Percentiles rank a stretch among this genome's conserved stretches.
Evolutionary conservation across 2,113 vertebrate genomes (phyloP).

Genomic region (Rhinoderma darwinii): DNA sequence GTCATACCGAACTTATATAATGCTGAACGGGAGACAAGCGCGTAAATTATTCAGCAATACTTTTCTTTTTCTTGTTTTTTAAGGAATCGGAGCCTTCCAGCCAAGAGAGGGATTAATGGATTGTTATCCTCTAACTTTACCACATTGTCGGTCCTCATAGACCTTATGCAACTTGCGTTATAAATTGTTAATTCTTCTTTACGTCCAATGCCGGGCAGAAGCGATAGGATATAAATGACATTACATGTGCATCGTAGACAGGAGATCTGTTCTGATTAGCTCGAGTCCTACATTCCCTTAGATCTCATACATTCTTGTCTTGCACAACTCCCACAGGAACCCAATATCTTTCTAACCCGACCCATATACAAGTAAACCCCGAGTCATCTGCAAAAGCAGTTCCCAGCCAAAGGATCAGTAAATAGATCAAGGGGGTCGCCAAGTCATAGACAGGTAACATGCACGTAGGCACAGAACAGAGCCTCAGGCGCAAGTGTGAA

Average conservation of each 20-base stretch:
- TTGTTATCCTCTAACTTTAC: slow-evolving; percentile 21
- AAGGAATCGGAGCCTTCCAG: background rate
- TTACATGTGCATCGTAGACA: too few relatives aligned
- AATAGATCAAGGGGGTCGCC: too few relatives aligned
- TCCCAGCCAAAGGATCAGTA: too few relatives aligned
- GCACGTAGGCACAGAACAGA: too few relatives aligned
- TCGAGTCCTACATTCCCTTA: background rate
- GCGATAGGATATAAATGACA: background rate
- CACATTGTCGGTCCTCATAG: background rate
- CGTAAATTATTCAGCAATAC: slow-evolving; percentile 18
- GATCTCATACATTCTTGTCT: too few relatives aligned
- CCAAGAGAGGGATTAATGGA: slow-evolving; percentile 29
- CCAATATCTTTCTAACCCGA: too few relatives aligned
- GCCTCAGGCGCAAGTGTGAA: too few relatives aligned
- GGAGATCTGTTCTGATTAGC: background rate
- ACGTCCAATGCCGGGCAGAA: background rate
- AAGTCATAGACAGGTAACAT: too few relatives aligned
- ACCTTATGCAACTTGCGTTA: background rate
- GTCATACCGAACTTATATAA: background rate
- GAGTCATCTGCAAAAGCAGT: too few relatives aligned
- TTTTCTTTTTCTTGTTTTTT: background rate
- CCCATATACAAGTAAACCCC: too few relatives aligned
- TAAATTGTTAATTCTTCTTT: slow-evolving; percentile 34
- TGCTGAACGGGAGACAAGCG: background rate
- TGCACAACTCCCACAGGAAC: background rate